These are phyloP conservation scores for Leptinotarsa lineolata DNA, from an alignment of 1,140 invertebrate genomes.

Conservation along the genomic window DNA sequence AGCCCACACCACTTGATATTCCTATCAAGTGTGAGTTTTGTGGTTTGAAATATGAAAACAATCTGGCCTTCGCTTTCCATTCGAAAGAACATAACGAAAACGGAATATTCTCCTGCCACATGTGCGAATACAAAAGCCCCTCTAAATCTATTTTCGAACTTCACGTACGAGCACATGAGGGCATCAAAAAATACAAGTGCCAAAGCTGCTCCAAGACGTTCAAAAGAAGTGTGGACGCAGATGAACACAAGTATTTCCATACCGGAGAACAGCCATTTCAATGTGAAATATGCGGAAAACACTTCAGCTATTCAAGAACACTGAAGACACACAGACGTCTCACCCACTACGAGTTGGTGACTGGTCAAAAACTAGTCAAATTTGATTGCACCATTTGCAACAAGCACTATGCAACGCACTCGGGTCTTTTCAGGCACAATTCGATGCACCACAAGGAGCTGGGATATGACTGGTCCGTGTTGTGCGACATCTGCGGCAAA, in stretches of 20 bases:
- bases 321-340: constrained; percentile 49
- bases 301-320: constrained; percentile 53
- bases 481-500: constrained; percentile 79
- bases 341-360: constrained; percentile 53
- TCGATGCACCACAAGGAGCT: constrained; percentile 44
- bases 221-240: constrained; percentile 57
- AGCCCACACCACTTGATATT: constrained; percentile 50
- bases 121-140: constrained; percentile 56
- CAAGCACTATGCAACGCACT: constrained; percentile 19
- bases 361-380: constrained; percentile 49
- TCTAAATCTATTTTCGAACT: constrained; percentile 56
- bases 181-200: constrained; percentile 59
- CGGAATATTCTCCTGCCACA: constrained; percentile 53
- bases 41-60: constrained; percentile 46
- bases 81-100: constrained; percentile 51
- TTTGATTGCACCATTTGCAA: constrained; percentile 50
- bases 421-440: constrained; percentile 41
- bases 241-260: constrained; percentile 58
- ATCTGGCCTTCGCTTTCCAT: constrained; percentile 46
- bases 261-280: constrained; percentile 65
- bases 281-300: constrained; percentile 66
- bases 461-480: constrained; percentile 49
- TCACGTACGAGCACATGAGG: constrained; percentile 54
- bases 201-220: constrained; percentile 60
- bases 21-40: constrained; percentile 49